Conservation (phyloP, 2,113 vertebrate species). For the Nyctereutes procyonoides region DNA sequence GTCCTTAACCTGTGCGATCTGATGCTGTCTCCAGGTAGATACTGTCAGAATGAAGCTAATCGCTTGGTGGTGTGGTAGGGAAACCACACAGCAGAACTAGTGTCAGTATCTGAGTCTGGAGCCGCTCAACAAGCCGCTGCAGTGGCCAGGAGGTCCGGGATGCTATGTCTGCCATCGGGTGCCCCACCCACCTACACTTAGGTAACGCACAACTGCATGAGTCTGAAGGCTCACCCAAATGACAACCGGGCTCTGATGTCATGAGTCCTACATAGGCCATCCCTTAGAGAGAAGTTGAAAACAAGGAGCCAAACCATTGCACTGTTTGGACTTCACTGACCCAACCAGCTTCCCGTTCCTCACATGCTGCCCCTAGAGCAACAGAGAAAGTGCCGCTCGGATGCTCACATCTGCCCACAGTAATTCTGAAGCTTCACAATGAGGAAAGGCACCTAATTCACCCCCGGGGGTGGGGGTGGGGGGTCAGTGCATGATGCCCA, state of each 20-base stretch:
- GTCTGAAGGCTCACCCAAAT: neutral
- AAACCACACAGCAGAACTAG: neutral
- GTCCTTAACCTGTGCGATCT: neutral
- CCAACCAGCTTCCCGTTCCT: neutral
- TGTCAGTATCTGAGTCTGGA: neutral
- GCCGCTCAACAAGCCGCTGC: neutral
- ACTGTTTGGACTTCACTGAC: neutral
- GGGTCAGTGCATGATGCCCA: accelerated
- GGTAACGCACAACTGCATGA: no score
- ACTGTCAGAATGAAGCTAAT: neutral
- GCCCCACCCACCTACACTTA: neutral
- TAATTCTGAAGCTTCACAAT: no score
- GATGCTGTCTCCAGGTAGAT: neutral
- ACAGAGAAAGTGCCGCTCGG: neutral
- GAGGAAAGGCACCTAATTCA: no score
- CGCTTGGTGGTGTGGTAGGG: neutral
- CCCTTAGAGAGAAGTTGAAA: neutral
- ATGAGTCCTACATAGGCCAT: neutral
- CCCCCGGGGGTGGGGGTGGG: neutral
- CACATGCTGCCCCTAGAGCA: neutral
- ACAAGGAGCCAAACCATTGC: neutral
- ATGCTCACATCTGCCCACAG: neutral
- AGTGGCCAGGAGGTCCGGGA: accelerated
- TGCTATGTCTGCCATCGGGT: no score
- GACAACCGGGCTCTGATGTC: no score